Percentiles rank a stretch among this genome's conserved stretches.
Evolutionary conservation across 37 sponge, comb jelly and placozoan species (phyloP).

Genomic region (Chondrosia reniformis): DNA sequence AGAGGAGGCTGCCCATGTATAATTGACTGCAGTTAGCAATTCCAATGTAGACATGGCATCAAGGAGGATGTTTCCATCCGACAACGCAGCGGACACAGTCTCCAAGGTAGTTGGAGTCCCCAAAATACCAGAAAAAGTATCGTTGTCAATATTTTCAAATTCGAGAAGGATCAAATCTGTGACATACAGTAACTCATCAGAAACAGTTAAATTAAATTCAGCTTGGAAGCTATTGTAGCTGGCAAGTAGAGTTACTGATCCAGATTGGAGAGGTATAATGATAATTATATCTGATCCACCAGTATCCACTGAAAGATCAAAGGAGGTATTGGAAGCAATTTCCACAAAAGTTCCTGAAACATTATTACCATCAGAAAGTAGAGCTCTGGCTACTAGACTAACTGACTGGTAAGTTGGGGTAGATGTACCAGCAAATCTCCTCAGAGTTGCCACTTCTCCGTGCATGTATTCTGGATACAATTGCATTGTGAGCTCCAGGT

Average conservation of each 20-base stretch:
- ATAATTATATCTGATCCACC: background rate
- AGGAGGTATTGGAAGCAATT: background rate
- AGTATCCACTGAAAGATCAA: background rate
- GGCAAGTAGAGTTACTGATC: conserved; percentile 24
- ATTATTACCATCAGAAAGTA: background rate
- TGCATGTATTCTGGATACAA: conserved; percentile 3
- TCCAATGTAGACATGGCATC: background rate
- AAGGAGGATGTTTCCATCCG: background rate
- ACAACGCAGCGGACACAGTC: conserved; percentile 6
- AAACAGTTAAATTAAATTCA: background rate
- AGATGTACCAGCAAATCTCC: background rate
- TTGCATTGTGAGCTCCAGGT: background rate
- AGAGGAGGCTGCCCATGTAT: background rate
- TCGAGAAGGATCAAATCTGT: background rate
- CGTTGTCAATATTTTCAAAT: background rate
- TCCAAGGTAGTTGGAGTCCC: conserved; percentile 2
- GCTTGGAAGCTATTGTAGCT: background rate
- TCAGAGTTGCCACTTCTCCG: background rate
- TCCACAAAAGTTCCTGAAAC: background rate
- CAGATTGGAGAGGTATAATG: background rate
- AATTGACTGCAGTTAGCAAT: background rate
- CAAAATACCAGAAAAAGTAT: background rate
- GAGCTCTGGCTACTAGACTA: background rate
- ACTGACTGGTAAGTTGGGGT: conserved; percentile 9
- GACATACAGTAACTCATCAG: conserved; percentile 28